phyloP scores from a whole-genome alignment of 37 sponge, comb jelly and placozoan genomes.

The Chondrosia reniformis region DNA sequence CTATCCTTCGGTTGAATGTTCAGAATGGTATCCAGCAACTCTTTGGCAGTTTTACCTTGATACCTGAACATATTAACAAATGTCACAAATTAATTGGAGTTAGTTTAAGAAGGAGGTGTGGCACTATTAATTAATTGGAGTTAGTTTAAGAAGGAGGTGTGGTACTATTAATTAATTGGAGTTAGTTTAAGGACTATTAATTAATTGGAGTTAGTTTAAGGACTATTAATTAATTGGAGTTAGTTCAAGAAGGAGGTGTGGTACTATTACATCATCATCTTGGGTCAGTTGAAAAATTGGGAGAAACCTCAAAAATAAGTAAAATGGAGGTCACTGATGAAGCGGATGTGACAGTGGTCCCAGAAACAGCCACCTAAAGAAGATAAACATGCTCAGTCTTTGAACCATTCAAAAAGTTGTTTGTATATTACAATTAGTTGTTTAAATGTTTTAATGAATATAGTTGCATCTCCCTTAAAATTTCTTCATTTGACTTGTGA shows the following conservation, averaged over 20 bases:
- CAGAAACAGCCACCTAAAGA: no score
- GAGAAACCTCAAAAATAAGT: no score
- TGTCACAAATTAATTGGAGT: background rate
- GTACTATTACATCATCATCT: background rate
- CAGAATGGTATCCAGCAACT: conserved; percentile 87
- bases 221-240: background rate
- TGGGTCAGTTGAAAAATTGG: background rate
- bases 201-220: background rate
- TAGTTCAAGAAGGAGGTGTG: background rate
- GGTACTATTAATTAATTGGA: background rate
- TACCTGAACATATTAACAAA: conserved; percentile 44
- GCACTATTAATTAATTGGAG: background rate
- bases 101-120: background rate
- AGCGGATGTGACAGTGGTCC: no score
- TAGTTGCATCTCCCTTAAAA: no score
- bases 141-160: background rate
- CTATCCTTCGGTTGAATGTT: conserved; percentile 99
- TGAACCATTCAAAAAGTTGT: no score
- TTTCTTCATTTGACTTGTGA: no score
- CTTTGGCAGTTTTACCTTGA: conserved; percentile 87
- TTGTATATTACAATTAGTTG: no score
- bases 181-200: background rate
- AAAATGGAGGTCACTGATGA: no score
- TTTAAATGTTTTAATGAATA: no score
- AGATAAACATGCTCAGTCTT: no score